phyloP scores from a whole-genome alignment of 37 sponge, comb jelly and placozoan genomes.

The Geodia barretti region DNA sequence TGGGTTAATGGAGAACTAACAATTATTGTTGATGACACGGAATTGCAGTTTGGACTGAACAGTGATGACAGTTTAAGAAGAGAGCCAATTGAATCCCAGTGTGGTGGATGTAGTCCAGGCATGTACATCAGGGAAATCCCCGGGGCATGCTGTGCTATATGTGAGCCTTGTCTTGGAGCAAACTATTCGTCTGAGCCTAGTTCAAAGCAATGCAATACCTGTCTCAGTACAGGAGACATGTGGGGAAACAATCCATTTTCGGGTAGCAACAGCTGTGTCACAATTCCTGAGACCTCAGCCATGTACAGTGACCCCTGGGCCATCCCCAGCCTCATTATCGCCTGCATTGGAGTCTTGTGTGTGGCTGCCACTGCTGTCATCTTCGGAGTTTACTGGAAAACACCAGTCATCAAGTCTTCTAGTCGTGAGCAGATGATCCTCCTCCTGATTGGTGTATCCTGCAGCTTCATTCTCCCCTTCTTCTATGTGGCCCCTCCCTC shows the following conservation, averaged over 20 bases:
- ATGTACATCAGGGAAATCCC: not conserved
- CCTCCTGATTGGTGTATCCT: conserved; percentile 58
- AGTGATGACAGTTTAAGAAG: not conserved
- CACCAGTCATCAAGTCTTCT: conserved; percentile 75
- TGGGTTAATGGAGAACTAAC: conserved; percentile 21
- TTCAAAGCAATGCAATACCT: conserved; percentile 18
- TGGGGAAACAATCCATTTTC: conserved; percentile 49
- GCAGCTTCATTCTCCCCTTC: conserved; percentile 50
- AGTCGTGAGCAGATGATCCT: conserved; percentile 76
- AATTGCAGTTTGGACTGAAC: conserved; percentile 32
- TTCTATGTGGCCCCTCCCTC: conserved; percentile 46
- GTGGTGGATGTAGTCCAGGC: conserved; percentile 34
- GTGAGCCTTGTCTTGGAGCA: conserved; percentile 41
- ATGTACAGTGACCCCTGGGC: not conserved
- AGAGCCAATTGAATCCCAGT: conserved; percentile 31
- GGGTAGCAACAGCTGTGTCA: conserved; percentile 42
- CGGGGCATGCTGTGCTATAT: conserved; percentile 57
- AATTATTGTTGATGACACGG: not conserved
- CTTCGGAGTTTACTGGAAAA: conserved; percentile 2
- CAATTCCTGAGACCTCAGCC: not conserved
- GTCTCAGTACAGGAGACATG: conserved; percentile 9
- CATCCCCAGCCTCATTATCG: conserved; percentile 1
- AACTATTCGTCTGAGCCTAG: conserved; percentile 1
- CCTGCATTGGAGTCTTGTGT: not conserved
- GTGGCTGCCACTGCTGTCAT: not conserved